Conservation (phyloP, 2,888 invertebrate species). For the Pecten maximus region DNA sequence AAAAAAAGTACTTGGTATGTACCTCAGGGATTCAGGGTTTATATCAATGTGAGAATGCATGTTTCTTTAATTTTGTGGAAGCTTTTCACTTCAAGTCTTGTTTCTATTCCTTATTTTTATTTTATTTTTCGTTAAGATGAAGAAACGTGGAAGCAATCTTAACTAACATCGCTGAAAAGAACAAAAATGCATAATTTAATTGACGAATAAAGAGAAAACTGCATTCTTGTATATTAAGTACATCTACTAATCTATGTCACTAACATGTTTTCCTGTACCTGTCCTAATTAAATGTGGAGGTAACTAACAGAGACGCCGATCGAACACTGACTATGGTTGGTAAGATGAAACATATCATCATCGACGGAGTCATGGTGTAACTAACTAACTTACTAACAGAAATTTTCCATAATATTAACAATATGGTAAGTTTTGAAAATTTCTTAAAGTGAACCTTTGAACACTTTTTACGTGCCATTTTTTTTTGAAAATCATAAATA, state of each 20-base stretch:
- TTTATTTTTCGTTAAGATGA: background rate
- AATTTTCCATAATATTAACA: no score
- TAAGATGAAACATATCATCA: no score
- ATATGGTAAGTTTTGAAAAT: no score
- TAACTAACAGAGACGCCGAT: background rate
- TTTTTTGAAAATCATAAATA: no score
- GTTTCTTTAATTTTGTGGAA: background rate
- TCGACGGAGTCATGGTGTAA: no score
- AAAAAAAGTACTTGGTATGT: slow-evolving; percentile 29
- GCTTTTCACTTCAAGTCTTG: background rate
- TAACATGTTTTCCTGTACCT: background rate
- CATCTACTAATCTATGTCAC: background rate
- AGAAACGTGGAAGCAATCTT: no score
- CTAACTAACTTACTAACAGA: no score
- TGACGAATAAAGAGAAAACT: background rate
- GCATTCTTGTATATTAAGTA: background rate
- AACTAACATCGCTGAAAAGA: background rate
- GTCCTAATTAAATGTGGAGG: background rate
- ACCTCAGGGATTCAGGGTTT: background rate
- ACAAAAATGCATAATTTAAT: background rate
- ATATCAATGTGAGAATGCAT: background rate
- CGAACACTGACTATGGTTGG: no score
- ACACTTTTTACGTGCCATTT: no score
- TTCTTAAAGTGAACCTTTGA: no score
- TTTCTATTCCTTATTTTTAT: no score